phyloP scores from a whole-genome alignment of 2,888 invertebrate species.

The Orthonychiurus folsomi region DNA sequence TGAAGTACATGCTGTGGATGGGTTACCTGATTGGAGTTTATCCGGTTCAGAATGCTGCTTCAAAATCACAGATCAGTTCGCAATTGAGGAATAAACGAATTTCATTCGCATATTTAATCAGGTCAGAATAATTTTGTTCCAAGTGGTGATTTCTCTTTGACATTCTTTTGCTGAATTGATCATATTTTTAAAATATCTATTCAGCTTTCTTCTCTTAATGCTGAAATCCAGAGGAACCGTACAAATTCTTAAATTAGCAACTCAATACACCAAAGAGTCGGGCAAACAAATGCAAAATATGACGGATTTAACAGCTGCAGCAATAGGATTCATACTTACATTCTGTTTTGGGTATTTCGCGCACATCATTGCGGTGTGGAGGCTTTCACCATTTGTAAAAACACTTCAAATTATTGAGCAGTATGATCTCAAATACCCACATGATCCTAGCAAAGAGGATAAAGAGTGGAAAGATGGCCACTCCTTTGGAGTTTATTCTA shows the following conservation, averaged over 20 bases:
- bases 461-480: background rate
- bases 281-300: background rate
- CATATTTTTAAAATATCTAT: background rate
- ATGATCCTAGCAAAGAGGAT: background rate
- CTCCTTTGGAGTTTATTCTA: background rate
- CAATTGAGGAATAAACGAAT: background rate
- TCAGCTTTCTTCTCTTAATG: background rate
- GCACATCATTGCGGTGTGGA: background rate
- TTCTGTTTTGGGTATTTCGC: background rate
- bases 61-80: background rate
- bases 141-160: background rate
- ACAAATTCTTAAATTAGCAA: background rate
- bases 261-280: background rate
- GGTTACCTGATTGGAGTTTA: background rate
- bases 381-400: background rate
- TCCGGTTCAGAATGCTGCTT: background rate
- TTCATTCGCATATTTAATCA: background rate
- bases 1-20: background rate
- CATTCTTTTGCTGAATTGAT: too few species aligned
- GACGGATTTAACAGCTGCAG: background rate
- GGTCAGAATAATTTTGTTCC: background rate
- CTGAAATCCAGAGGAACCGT: background rate
- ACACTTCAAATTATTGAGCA: background rate
- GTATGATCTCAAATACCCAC: background rate
- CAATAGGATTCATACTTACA: background rate